Base-by-base conservation (phyloP, 2,888 invertebrate species). In the Caenorhabditis macrosperma region DNA sequence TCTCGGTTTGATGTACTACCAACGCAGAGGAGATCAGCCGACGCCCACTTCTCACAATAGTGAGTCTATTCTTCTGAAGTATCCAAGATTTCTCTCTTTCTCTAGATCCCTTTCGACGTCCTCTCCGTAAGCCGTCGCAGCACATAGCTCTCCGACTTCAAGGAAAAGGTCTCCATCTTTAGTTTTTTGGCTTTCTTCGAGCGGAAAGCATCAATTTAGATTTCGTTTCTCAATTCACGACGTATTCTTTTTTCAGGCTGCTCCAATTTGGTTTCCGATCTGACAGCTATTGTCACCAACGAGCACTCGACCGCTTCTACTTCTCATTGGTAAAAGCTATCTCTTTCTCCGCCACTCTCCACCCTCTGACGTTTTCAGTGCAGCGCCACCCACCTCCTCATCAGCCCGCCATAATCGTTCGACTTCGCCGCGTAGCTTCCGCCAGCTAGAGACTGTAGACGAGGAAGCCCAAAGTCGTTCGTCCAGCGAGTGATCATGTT, bases 161-260 rank as follows among this genome's bases (percentile, higher is more conserved):
- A n/a, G 52, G 24, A 20, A 72, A 72, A 72, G 72, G 72, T 72
- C 20, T 52, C 38, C 50, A 24, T 57, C 20, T 30, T 35, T 9
- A 20, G 15, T 38, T 54, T 64, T 38, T 48, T 22, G 28, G 30
- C 17, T 52, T 59, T 61, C 35, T 46, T 64, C 57, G 48, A 52
- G 54, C 78, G 78, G 78, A 78, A 69, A 64, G 28, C 54, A 64
- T 57, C 78, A 78, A 78, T 78, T 78, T 77, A 2, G n/a, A 12
- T 17, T 17, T 60, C 50, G 26, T 66, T 33, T 26, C 33, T 30
- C 52, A 15, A 9, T 46, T 52, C 17, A n/a, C 52, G 12, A 4
- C n/a, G n/a, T 28, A 17, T 54, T 54, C 38, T 50, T 41, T 17
- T 59, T 59, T 24, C 52, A 52, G 59, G 54, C 17, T 17, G 68